A percentile compares a stretch with the other conserved stretches of the same genome.
Conservation (phyloP, 1,140 invertebrate genomes). For the Drosophila pachea region DNA sequence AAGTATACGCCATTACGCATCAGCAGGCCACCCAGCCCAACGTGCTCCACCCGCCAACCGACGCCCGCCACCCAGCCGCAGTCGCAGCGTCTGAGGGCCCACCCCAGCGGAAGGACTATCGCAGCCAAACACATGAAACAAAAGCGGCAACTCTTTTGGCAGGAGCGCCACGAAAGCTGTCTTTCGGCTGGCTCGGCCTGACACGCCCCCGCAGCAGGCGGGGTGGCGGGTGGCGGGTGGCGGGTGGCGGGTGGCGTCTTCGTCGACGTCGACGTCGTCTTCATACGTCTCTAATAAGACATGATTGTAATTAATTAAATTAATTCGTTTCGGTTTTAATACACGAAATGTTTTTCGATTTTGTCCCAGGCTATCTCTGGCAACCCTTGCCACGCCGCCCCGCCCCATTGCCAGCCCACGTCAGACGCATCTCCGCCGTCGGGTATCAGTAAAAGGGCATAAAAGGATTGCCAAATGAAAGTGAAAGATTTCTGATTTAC, state of each 20-base stretch:
- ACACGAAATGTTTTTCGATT: slow-evolving; percentile 79
- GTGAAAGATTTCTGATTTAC: slow-evolving; percentile 76
- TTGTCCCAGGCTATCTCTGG: slow-evolving; percentile 36
- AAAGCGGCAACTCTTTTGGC: slow-evolving; percentile 64
- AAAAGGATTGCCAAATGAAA: slow-evolving; percentile 77
- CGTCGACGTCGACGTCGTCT: slow-evolving; percentile 37
- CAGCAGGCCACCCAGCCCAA: background rate
- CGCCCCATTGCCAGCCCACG: no score
- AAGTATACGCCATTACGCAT: slow-evolving; percentile 52
- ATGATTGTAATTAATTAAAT: slow-evolving; percentile 79
- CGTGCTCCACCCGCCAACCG: no score
- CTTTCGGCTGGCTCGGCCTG: slow-evolving; percentile 26
- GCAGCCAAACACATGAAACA: slow-evolving; percentile 65
- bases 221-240: no score
- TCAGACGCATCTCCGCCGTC: background rate
- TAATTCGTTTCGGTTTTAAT: slow-evolving; percentile 79
- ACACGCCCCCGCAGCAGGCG: background rate
- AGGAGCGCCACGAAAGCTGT: slow-evolving; percentile 50
- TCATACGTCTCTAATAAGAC: slow-evolving; percentile 79
- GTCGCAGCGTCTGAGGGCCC: background rate
- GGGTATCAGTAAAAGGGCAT: slow-evolving; percentile 24
- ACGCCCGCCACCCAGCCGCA: background rate
- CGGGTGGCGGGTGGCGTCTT: slow-evolving; percentile 8
- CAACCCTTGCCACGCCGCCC: slow-evolving; percentile 4
- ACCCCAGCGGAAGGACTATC: background rate